Base-by-base conservation (phyloP, 2,888 invertebrate species). In the Arrhopalites spinosus region DNA sequence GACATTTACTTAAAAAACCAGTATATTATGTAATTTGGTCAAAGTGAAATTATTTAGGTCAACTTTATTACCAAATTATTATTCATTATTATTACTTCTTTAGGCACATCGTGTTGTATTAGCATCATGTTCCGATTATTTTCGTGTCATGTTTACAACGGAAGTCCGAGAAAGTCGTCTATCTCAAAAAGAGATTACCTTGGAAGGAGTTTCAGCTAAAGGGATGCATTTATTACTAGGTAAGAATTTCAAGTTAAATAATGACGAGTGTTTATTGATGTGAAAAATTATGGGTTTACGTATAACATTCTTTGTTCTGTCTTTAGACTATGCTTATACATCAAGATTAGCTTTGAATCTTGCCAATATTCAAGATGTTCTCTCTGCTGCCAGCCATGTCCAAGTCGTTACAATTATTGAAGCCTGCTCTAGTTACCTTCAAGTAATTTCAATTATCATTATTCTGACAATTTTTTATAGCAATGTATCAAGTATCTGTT, bases 141-240 rank as follows among this genome's bases (percentile, higher is more conserved):
- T 92, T 85, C 88, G 90, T 80, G 91, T 91, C 70, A 91, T 92
- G 91, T 92, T 92, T 83, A 91, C 91, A 0, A 90, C 89, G 84
- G 81, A 81, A 76, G 90, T 92, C 88, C 85, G 88, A 78, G 92
- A 92, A 85, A 88, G 90, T 29, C 86, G 88, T 23, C 11, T 36
- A 11, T 36, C 36, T 23, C 89, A 90, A 84, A 88, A 88, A 73
- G 90, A 90, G 84, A 90, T 92, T 8, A 87, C 87, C 78, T 84
- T 92, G 45, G 89, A 90, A 83, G 91, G 91, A 1, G 88, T 92
- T 5, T 89, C 90, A 7, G 90, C 90, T 0, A 87, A 88, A 56
- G 91, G 91, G 23, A 89, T 92, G 84, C 86, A 88, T 72, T 86
- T 89, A 63, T 86, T 92, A 1, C 86, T 92, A 17, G 90, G 91